Conservation (phyloP, 2,888 invertebrate genomes). For the Aphodius sticticus region DNA sequence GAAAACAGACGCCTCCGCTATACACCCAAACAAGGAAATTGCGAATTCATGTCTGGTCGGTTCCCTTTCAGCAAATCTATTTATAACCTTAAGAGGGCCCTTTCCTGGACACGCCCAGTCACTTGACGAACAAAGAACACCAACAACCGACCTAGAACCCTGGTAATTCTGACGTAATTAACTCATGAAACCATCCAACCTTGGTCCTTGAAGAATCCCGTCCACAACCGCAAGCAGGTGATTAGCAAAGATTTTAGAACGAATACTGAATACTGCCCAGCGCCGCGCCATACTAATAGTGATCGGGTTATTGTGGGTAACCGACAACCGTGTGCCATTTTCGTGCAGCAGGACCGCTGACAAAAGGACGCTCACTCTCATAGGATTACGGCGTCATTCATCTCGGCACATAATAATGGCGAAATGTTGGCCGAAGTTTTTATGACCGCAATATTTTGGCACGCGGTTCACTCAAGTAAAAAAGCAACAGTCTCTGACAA, state of each 20-base stretch:
- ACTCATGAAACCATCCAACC: neutral
- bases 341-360: neutral
- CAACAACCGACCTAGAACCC: neutral
- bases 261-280: neutral
- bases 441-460: neutral
- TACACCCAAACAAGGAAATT: conserved; percentile 21
- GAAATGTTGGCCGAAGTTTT: neutral
- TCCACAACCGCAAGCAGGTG: neutral
- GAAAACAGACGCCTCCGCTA: conserved; percentile 17
- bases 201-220: neutral
- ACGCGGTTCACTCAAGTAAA: neutral
- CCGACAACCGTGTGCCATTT: neutral
- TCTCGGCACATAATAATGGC: neutral
- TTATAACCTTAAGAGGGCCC: conserved; percentile 11
- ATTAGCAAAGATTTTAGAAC: neutral
- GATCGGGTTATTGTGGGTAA: neutral
- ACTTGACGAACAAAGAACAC: neutral
- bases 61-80: conserved; percentile 24
- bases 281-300: neutral
- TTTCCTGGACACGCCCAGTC: neutral
- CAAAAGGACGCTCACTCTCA: neutral
- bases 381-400: neutral
- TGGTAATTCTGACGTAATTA: neutral
- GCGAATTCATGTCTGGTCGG: conserved; percentile 24
- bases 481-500: neutral